Evolutionary conservation across 2,888 invertebrate species (phyloP).

Genomic region (Romanomermis culicivorax): DNA sequence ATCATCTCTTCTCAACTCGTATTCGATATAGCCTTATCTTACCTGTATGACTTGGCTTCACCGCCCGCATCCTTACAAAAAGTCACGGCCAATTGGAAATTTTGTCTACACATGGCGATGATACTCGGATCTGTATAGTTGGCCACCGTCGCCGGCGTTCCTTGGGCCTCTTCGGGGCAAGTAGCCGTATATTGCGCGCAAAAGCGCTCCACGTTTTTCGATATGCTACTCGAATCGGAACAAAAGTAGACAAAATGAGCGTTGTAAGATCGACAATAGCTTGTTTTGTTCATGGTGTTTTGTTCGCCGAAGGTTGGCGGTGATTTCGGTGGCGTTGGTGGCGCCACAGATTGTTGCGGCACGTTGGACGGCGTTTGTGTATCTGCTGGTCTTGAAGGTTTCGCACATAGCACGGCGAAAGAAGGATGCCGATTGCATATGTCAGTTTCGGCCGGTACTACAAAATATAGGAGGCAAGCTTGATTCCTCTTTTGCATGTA

Average conservation of each 20-base stretch:
- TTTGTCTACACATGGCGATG: neutral
- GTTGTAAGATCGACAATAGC: neutral
- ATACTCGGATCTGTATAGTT: neutral
- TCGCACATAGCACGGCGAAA: neutral
- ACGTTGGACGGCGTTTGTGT: too few species aligned
- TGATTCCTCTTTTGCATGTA: too few species aligned
- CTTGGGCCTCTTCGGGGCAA: neutral
- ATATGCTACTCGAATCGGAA: neutral
- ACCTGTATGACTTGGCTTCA: neutral
- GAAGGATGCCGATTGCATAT: neutral
- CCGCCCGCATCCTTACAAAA: neutral
- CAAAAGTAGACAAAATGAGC: neutral
- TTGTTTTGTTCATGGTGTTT: neutral
- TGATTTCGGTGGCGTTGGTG: neutral
- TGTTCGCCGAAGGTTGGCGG: neutral
- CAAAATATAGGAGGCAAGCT: too few species aligned
- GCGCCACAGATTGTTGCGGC: too few species aligned
- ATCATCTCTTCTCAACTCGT: too few species aligned
- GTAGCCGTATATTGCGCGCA: neutral
- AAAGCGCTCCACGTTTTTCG: neutral
- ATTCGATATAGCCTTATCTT: too few species aligned
- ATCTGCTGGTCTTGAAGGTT: too few species aligned
- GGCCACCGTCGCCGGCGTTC: too few species aligned
- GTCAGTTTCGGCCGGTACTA: neutral
- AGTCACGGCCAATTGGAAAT: neutral